A percentile compares a stretch with the other conserved stretches of the same genome.
These are phyloP conservation scores for Gallinago jamesoni DNA, from an alignment of 2,113 vertebrate genomes.

Conservation along the genomic window DNA sequence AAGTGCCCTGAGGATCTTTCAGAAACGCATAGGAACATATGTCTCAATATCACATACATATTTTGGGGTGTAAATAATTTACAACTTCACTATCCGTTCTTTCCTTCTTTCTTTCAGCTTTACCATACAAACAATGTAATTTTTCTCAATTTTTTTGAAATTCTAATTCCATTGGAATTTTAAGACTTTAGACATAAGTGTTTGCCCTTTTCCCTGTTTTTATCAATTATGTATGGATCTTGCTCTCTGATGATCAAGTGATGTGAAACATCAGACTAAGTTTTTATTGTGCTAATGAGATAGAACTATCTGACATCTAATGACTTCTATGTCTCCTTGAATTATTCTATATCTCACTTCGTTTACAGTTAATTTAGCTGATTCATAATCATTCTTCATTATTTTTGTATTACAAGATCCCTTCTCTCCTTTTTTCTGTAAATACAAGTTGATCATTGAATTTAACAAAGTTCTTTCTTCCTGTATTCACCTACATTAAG, in stretches of 20 bases:
- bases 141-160: not conserved
- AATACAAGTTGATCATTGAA: not conserved
- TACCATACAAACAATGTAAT: not conserved
- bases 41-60: not conserved
- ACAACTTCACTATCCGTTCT: not conserved
- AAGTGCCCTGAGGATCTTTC: not conserved
- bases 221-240: conserved; percentile 43
- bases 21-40: not conserved
- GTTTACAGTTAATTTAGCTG: not conserved
- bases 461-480: not conserved
- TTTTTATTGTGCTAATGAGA: conserved; percentile 53
- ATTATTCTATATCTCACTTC: conserved; percentile 1
- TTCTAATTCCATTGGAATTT: not conserved
- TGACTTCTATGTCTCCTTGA: conserved; percentile 42
- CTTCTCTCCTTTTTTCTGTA: not conserved
- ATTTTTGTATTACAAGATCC: not conserved
- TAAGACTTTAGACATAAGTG: not conserved
- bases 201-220: not conserved
- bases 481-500: not conserved
- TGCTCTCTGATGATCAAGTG: conserved; percentile 29
- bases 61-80: not conserved
- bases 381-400: not conserved
- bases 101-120: not conserved
- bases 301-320: conserved; percentile 21
- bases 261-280: conserved; percentile 1